phyloP scores from a whole-genome alignment of 2,113 vertebrate species.

The Bubo blakistoni region DNA sequence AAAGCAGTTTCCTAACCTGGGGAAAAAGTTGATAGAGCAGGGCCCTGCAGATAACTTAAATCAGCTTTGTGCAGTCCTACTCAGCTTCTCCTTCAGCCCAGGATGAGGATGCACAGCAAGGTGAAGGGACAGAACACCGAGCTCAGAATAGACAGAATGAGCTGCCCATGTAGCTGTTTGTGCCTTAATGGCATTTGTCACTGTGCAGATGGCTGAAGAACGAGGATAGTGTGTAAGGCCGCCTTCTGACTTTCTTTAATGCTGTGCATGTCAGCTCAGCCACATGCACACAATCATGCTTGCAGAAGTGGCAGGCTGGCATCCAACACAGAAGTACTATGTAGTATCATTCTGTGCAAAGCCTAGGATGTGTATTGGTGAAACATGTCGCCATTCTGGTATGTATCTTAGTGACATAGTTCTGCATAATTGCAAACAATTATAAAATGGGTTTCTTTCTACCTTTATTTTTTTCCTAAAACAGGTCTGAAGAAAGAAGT shows the following conservation, averaged over 20 bases:
- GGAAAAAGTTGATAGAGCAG: not conserved
- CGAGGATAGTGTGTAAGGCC: not conserved
- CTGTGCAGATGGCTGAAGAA: not conserved
- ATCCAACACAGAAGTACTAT: not conserved
- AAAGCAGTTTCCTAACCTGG: not conserved
- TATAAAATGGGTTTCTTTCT: not conserved
- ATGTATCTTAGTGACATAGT: not conserved
- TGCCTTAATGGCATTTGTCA: not conserved
- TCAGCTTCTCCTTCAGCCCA: not conserved
- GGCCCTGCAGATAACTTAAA: not conserved
- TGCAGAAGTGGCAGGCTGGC: not conserved
- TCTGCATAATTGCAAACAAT: not conserved
- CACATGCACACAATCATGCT: fast-evolving
- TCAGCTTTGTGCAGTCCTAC: not conserved
- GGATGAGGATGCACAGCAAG: not conserved
- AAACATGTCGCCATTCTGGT: not conserved
- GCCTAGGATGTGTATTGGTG: not conserved
- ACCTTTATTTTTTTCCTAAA: not conserved
- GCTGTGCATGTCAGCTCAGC: not conserved
- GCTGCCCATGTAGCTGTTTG: not conserved
- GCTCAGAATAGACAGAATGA: not conserved
- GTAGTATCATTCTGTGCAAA: not conserved
- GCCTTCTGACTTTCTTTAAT: not conserved
- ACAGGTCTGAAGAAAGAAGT: slow-evolving; percentile 83
- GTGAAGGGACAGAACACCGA: not conserved